phyloP scores from a whole-genome alignment of 2,888 invertebrate species.

The Scaptomyza caliginosa region DNA sequence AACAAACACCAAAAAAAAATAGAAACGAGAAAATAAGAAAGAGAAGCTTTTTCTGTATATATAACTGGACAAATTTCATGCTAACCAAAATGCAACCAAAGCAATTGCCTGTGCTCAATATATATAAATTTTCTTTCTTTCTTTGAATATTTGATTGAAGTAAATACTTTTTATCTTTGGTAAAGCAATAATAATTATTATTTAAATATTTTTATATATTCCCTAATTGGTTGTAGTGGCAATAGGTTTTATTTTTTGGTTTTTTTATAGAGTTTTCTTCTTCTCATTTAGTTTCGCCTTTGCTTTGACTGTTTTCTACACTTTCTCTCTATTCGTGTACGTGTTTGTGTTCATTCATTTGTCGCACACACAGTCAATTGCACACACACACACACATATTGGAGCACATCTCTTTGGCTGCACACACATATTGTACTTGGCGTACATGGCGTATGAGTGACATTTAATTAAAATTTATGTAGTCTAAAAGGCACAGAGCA shows the following conservation, averaged over 20 bases:
- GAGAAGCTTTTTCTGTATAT: conserved; percentile 13
- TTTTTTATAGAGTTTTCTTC: too few relatives aligned
- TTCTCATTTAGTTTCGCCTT: neutral
- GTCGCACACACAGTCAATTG: conserved; percentile 57
- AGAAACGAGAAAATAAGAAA: conserved; percentile 5
- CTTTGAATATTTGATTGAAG: neutral
- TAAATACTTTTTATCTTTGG: too few relatives aligned
- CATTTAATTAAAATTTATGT: conserved; percentile 83
- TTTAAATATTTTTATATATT: too few relatives aligned
- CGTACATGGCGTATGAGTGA: conserved; percentile 82
- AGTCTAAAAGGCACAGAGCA: conserved; percentile 70
- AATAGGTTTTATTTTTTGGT: neutral
- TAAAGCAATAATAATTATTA: too few relatives aligned
- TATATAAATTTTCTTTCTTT: neutral
- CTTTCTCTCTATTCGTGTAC: conserved; percentile 64
- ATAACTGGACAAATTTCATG: conserved; percentile 24
- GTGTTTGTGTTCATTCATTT: conserved; percentile 64
- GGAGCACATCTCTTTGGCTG: conserved; percentile 12
- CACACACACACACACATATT: conserved; percentile 27
- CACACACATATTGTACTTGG: conserved; percentile 59
- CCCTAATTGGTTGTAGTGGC: too few relatives aligned
- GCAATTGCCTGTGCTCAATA: conserved; percentile 32
- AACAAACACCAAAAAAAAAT: neutral
- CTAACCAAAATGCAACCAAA: conserved; percentile 42
- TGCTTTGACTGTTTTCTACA: conserved; percentile 19